Evolutionary conservation across 2,113 vertebrate species (phyloP).

Genomic region (Psittacus erithacus): DNA sequence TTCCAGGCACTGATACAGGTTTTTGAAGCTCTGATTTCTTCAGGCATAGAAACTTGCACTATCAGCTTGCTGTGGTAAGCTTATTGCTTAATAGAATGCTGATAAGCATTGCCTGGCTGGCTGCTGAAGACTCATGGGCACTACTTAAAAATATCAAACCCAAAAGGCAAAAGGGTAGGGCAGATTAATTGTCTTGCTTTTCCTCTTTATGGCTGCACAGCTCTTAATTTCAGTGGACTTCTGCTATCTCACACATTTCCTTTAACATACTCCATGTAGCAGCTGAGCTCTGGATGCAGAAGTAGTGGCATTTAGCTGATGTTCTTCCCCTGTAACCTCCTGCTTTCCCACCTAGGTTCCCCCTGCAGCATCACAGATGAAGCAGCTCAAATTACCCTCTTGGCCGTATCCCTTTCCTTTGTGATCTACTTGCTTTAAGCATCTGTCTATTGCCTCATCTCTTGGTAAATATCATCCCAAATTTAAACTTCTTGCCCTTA

Average conservation of each 20-base stretch:
- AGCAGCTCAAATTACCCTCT: neutral
- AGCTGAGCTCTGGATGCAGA: neutral
- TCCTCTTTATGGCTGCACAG: neutral
- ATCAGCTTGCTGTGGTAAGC: neutral
- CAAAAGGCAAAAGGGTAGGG: neutral
- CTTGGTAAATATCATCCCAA: neutral
- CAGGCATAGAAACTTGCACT: neutral
- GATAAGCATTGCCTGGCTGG: neutral
- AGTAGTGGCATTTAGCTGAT: neutral
- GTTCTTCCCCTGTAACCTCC: neutral
- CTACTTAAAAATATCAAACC: neutral
- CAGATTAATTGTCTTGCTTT: neutral
- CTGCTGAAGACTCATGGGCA: neutral
- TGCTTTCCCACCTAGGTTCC: neutral
- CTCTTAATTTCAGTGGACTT: neutral
- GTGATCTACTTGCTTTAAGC: neutral
- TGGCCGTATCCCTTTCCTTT: neutral
- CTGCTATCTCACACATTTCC: neutral
- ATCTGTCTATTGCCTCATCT: neutral
- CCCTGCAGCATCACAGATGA: neutral
- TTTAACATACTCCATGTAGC: accelerated
- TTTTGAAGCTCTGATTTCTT: neutral
- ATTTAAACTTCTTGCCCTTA: neutral
- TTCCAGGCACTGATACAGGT: neutral
- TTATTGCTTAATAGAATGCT: neutral